These are phyloP conservation scores for Polylopha cassiicola DNA, from an alignment of 2,888 invertebrate species.

Conservation along the genomic window DNA sequence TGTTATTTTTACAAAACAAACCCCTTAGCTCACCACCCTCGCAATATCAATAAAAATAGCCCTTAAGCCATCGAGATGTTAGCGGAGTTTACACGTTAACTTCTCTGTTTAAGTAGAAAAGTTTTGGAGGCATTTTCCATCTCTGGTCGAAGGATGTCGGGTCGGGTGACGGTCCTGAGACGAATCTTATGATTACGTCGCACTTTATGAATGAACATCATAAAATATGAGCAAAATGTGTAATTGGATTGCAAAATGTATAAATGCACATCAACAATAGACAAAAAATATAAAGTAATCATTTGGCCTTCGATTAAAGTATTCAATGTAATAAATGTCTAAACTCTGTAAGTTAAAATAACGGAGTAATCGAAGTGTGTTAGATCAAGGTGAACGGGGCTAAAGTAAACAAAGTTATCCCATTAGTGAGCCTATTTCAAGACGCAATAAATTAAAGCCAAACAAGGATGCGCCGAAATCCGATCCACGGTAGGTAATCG, in stretches of 20 bases:
- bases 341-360: too few species aligned
- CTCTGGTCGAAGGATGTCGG: constrained; percentile 41
- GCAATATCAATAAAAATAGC: constrained; percentile 47
- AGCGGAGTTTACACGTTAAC: constrained; percentile 58
- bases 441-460: constrained; percentile 42
- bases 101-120: constrained; percentile 66
- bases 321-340: too few species aligned
- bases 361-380: constrained; percentile 26
- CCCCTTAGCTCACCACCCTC: constrained; percentile 1
- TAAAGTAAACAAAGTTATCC: constrained; percentile 34
- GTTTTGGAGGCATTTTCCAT: constrained; percentile 66
- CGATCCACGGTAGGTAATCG: constrained; percentile 31
- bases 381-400: constrained; percentile 29
- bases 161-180: constrained; percentile 28
- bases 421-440: constrained; percentile 35
- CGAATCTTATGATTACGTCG: constrained; percentile 53
- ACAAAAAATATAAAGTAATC: constrained; percentile 11
- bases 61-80: constrained; percentile 49
- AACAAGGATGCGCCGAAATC: constrained; percentile 36
- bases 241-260: too few species aligned
- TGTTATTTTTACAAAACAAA: not conserved
- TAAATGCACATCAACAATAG: too few species aligned
- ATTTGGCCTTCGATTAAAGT: too few species aligned
- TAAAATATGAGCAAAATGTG: too few species aligned
- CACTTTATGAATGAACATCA: too few species aligned